Evolutionary conservation across 1,140 invertebrate species (phyloP).

Genomic region (Mylabris phalerata): DNA sequence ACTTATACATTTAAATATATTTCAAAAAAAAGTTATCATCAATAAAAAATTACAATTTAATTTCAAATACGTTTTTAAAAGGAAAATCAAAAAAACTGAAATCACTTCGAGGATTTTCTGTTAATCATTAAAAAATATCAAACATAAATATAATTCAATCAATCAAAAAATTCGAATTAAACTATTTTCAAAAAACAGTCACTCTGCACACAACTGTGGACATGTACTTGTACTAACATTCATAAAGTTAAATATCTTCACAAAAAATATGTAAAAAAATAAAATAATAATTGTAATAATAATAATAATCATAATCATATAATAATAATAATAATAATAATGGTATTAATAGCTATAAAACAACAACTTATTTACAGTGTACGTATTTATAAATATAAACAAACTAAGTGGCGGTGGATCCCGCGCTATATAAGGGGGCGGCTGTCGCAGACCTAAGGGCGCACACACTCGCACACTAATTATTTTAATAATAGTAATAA

Average conservation of each 20-base stretch:
- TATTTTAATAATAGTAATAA: conserved; percentile 16
- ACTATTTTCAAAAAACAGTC: conserved; percentile 39
- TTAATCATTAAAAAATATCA: conserved; percentile 38
- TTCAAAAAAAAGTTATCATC: conserved; percentile 28
- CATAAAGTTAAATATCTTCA: conserved; percentile 43
- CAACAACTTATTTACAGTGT: conserved; percentile 44
- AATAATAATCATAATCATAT: conserved; percentile 41
- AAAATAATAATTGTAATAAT: conserved; percentile 42
- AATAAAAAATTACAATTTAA: conserved; percentile 39
- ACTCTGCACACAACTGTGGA: conserved; percentile 41
- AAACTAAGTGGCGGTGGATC: conserved; percentile 32
- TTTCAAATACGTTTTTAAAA: no score
- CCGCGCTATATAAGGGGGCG: conserved; percentile 14
- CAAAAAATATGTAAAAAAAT: conserved; percentile 46
- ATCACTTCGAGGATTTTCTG: conserved; percentile 30
- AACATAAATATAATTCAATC: conserved; percentile 39
- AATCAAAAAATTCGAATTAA: conserved; percentile 39
- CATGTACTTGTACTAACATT: conserved; percentile 45
- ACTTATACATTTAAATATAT: conserved; percentile 39
- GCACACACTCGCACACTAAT: not conserved
- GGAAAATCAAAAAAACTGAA: conserved; percentile 18
- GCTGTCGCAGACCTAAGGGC: conserved; percentile 18
- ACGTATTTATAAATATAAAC: conserved; percentile 31
- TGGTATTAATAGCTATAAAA: conserved; percentile 43
- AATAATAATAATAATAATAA: conserved; percentile 39